These are phyloP conservation scores for Myiagra hebetior DNA, from an alignment of 2,113 vertebrate species.

Conservation along the genomic window DNA sequence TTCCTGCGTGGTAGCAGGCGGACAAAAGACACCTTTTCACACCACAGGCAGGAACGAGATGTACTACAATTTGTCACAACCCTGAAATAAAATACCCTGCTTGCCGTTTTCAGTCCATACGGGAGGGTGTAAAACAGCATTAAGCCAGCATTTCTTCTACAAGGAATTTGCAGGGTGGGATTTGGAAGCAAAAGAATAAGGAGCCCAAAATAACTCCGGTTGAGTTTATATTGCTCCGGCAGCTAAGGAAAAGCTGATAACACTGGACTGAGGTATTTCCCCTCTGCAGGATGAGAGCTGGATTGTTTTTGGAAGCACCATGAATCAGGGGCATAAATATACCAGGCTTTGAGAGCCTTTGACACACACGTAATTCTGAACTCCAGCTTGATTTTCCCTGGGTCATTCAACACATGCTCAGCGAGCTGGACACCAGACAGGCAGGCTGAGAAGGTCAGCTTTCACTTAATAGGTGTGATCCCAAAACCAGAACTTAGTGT, in stretches of 20 bases:
- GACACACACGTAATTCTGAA: background rate
- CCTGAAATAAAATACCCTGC: background rate
- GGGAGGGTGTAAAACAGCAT: background rate
- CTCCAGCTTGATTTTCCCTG: background rate
- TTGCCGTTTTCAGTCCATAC: background rate
- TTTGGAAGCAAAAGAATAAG: background rate
- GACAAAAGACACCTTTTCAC: conserved; percentile 17
- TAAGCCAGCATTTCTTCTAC: background rate
- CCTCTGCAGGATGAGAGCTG: background rate
- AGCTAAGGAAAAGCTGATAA: background rate
- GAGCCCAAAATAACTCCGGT: background rate
- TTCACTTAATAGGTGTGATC: background rate
- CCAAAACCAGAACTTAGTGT: background rate
- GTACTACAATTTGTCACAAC: background rate
- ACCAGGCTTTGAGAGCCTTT: conserved; percentile 1
- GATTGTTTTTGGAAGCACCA: background rate
- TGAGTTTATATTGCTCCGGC: background rate
- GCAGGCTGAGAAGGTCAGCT: background rate
- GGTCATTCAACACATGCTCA: background rate
- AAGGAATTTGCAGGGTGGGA: background rate
- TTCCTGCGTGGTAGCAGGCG: background rate
- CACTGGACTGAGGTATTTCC: background rate
- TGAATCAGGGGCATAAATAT: conserved; percentile 1
- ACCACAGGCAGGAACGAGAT: background rate
- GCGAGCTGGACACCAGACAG: background rate